Evolutionary conservation across 2,113 vertebrate genomes (phyloP).

Genomic region (Tichodroma muraria): DNA sequence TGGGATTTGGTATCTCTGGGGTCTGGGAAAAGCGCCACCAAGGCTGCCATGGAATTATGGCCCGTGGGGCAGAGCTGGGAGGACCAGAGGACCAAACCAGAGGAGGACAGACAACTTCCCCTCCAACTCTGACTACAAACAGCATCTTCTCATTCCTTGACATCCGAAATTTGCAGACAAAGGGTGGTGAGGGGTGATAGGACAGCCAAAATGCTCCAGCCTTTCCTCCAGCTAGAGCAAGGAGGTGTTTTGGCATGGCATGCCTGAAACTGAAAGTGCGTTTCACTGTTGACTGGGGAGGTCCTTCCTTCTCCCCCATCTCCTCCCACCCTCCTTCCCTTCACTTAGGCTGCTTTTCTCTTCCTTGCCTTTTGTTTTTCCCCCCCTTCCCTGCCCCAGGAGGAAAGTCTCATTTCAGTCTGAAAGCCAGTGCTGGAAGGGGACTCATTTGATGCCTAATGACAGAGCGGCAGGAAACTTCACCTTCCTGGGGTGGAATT

Average conservation of each 20-base stretch:
- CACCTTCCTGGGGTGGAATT: slow-evolving; percentile 49
- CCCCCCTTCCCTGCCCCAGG: background rate
- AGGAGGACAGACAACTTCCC: background rate
- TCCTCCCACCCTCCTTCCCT: background rate
- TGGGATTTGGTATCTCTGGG: background rate
- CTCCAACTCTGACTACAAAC: background rate
- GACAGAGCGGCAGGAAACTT: slow-evolving; percentile 26
- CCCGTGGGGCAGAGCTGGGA: rapidly evolving
- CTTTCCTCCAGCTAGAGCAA: background rate
- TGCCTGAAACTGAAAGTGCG: background rate
- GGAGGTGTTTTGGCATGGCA: background rate
- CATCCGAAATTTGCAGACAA: background rate
- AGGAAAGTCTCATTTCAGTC: slow-evolving; percentile 38
- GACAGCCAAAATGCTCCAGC: background rate
- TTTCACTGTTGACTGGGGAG: background rate
- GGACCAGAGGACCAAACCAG: background rate
- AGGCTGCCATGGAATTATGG: background rate
- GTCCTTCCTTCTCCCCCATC: background rate
- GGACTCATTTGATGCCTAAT: slow-evolving; percentile 30
- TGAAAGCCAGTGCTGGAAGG: background rate
- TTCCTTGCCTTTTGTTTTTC: background rate
- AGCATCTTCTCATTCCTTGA: background rate
- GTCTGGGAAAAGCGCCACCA: background rate
- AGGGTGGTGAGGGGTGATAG: background rate
- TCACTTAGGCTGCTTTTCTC: background rate